phyloP scores from a whole-genome alignment of 2,113 vertebrate genomes.

The Hoplias malabaricus region DNA sequence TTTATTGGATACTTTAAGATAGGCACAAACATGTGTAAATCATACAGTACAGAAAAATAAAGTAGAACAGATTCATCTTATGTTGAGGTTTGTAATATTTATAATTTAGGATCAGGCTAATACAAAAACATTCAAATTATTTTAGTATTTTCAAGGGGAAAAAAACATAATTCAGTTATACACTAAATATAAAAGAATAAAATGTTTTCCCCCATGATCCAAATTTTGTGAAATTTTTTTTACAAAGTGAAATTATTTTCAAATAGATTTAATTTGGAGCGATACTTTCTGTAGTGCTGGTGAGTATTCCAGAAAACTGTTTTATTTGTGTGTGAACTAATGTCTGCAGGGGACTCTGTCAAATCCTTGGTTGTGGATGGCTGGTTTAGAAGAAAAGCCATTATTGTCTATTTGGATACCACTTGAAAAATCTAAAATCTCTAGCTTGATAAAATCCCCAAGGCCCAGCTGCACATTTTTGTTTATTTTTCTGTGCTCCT shows the following conservation, averaged over 20 bases:
- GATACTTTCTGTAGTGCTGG: background rate
- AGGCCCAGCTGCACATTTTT: background rate
- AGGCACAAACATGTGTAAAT: too few relatives aligned
- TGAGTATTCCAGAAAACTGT: background rate
- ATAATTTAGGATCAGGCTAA: too few relatives aligned
- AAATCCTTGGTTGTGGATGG: background rate
- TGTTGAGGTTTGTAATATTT: too few relatives aligned
- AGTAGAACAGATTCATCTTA: too few relatives aligned
- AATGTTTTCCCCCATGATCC: too few relatives aligned
- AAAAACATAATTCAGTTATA: too few relatives aligned
- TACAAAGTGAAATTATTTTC: too few relatives aligned
- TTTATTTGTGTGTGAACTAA: background rate
- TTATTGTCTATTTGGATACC: background rate
- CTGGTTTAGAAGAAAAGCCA: background rate
- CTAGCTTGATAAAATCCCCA: background rate
- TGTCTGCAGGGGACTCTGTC: background rate
- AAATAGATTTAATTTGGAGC: too few relatives aligned
- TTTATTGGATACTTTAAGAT: background rate
- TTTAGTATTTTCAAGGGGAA: too few relatives aligned
- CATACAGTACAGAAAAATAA: background rate
- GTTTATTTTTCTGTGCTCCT: background rate
- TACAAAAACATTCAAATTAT: too few relatives aligned
- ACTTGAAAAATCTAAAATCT: background rate
- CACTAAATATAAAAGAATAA: too few relatives aligned
- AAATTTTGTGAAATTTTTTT: too few relatives aligned